Base-by-base conservation (phyloP, 2,113 vertebrate genomes). In the Pluvialis apricaria region DNA sequence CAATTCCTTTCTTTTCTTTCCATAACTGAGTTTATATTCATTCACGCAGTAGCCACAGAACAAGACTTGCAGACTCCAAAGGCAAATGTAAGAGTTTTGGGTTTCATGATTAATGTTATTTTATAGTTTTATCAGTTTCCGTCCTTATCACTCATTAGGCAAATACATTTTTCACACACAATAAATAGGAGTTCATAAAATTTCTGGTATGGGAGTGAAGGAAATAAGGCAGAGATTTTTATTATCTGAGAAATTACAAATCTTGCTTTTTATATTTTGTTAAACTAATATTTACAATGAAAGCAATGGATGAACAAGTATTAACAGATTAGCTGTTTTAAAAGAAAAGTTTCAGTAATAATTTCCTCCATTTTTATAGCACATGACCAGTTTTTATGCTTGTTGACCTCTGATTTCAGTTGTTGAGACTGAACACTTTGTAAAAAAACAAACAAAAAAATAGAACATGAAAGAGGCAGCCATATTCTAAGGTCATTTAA, bases 1-100 rank as follows among this genome's bases (percentile, higher is more conserved):
- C 69, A 54, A 32, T 80, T 96, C 55, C 52, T 95, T 95, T 84
- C 36, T 94, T 94, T 94, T 90, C 58, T 92, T 93, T 88, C 61
- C 55, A 84, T 86, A 90, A 42, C 85, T 82, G 38, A 65, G 38
- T 94, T 97, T 96, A 94, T 97, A 86, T 93, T 94, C 77, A 65
- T 82, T 95, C 77, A 77, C 9, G 38, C 55, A 82, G 82, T 69
- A 90, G 71, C 51, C 45, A 58, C 6, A 31, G 58, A 94, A 87
- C 28, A 80, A 42, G 61, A 79, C 47, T 72, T 82, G 52, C 21
- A 95, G 77, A 82, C 68, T 95, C 96, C 79, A 95, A 97, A 96
- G 66, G 85, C 52, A 87, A 80, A 86, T 80, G 38, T 83, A 94
- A 84, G 31, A 26, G 42, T 75, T 95, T 92, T 62, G 29, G 28